phyloP scores from a whole-genome alignment of 2,113 vertebrate species.

The Nestor notabilis region DNA sequence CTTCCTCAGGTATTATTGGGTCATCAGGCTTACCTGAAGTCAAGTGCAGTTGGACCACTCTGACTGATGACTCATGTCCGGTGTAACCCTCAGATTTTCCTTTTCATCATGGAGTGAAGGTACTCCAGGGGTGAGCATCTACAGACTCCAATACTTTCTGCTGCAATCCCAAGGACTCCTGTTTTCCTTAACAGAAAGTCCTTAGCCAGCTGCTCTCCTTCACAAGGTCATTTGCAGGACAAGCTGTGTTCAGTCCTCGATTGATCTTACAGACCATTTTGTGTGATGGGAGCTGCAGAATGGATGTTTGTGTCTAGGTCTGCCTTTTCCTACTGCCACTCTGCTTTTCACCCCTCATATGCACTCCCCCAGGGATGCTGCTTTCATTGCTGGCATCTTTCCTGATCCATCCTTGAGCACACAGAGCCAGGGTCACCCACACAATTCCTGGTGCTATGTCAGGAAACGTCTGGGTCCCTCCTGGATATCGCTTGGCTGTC shows the following conservation, averaged over 20 bases:
- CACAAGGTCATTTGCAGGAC: slow-evolving; percentile 5
- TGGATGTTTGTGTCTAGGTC: neutral
- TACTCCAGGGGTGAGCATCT: neutral
- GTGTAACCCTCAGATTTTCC: neutral
- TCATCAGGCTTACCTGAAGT: neutral
- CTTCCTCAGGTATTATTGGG: rapidly evolving
- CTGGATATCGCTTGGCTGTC: neutral
- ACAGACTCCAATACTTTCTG: neutral
- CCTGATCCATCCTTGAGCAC: neutral
- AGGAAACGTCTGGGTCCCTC: slow-evolving; percentile 35
- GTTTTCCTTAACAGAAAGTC: neutral
- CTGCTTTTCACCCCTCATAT: neutral
- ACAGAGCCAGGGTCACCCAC: slow-evolving; percentile 21
- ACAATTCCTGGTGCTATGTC: slow-evolving; percentile 5
- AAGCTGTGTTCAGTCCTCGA: neutral
- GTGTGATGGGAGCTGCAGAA: neutral
- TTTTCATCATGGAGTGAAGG: neutral
- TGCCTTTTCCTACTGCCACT: neutral
- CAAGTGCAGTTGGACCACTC: neutral
- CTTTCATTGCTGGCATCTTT: slow-evolving; percentile 3
- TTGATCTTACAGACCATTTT: slow-evolving; percentile 3
- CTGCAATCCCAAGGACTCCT: neutral
- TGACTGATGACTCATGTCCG: neutral
- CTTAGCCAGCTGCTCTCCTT: neutral
- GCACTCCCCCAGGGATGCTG: neutral